Conservation (phyloP, 2,888 invertebrate genomes). For the Hymenopus coronatus region DNA sequence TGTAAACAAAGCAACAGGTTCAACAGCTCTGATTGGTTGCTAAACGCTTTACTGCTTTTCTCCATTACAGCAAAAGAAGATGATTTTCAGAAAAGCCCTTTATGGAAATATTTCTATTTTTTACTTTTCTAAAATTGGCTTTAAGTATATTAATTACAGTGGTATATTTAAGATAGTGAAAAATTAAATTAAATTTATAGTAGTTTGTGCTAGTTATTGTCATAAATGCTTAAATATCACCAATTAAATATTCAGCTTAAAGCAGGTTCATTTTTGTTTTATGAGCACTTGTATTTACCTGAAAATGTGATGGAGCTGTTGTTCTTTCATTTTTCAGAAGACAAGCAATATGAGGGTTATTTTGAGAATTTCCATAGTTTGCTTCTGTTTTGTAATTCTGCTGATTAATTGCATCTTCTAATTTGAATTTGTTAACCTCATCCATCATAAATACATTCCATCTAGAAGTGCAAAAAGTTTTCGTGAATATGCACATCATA, state of each 20-base stretch:
- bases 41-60: no score
- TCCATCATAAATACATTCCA: neutral
- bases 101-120: no score
- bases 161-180: neutral
- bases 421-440: neutral
- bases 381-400: neutral
- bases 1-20: no score
- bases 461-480: neutral
- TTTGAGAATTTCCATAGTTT: constrained; percentile 12
- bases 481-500: no score
- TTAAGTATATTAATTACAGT: no score
- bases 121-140: no score
- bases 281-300: constrained; percentile 24
- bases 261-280: no score
- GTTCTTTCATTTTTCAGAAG: constrained; percentile 46
- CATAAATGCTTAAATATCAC: neutral
- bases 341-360: constrained; percentile 31
- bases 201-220: neutral
- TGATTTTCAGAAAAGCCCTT: no score
- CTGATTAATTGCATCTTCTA: neutral
- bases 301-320: constrained; percentile 50
- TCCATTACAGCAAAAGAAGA: no score
- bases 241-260: no score
- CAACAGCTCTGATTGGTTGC: no score
- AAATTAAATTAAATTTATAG: neutral